Base-by-base conservation (phyloP, 2,888 invertebrate genomes). In the Tillus elongatus region DNA sequence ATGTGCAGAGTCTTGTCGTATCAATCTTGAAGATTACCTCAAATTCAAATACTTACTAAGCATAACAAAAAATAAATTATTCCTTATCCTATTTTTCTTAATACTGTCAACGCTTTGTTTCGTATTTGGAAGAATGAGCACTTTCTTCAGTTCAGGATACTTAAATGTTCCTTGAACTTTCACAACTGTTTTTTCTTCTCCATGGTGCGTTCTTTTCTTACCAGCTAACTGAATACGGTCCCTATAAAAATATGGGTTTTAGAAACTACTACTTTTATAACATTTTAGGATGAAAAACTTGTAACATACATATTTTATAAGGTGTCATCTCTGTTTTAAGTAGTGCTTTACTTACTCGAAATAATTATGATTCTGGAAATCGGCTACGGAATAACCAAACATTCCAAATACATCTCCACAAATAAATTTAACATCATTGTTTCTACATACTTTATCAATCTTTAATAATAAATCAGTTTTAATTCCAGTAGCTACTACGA, bases 351-450 rank as follows among this genome's bases (percentile, higher is more conserved):
- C 79, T 69, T 68, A 87, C 87, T 82, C 82, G 33, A 75, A 76
- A 66, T 75, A 90, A 49, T 82, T 77, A 57, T 92, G 91, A 36
- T 79, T 77, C 31, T 84, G 79, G 31, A 96, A 75, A 68, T 97
- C 95, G 9, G 86, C 77, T 61, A 95, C 90, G 59, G 84, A 81
- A 63, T 81, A 96, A 1, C 95, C 96, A 66, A 86, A 86, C 69
- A 82, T 83, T 29, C 97, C 97, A 80, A 86, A 91, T 8, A 92
- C 88, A 64, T 92, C 90, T 1, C 89, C 89, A 49, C 83, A 82
- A 51, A 91, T 83, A 57, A 96, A 90, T 57, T 89, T 85, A 13
- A 87, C 75, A 30, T 77, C 77, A 35, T 75, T 72, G 36, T 79
- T 73, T 8, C 84, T 74, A 54, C 90, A 90, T 29, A 79, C 74